phyloP scores from a whole-genome alignment of 1,140 invertebrate species.

The Heliconius eleuchia region DNA sequence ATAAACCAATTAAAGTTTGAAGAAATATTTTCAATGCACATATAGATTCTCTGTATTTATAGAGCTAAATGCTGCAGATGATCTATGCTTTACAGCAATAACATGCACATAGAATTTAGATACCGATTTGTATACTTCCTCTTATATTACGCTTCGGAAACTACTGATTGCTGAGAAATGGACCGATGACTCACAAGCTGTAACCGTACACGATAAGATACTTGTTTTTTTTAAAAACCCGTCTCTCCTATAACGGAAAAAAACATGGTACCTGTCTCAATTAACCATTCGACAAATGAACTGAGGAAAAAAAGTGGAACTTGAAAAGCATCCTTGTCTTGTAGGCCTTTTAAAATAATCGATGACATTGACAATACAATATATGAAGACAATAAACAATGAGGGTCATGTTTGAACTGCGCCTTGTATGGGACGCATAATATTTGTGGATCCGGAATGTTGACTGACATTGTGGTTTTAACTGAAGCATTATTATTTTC shows the following conservation, averaged over 20 bases:
- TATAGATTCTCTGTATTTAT: not conserved
- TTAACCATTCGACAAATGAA: constrained; percentile 31
- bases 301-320: constrained; percentile 30
- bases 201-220: constrained; percentile 14
- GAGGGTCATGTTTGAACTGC: constrained; percentile 39
- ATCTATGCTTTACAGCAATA: not conserved
- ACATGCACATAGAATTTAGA: not conserved
- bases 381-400: constrained; percentile 50
- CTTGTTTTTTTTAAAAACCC: constrained; percentile 20
- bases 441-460: constrained; percentile 7
- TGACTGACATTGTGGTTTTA: constrained; percentile 15
- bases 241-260: constrained; percentile 26
- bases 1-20: not conserved
- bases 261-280: constrained; percentile 17
- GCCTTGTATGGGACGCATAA: constrained; percentile 27
- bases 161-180: constrained; percentile 18
- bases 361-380: constrained; percentile 50
- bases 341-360: constrained; percentile 37
- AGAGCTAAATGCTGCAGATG: not conserved
- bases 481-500: not conserved
- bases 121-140: not conserved
- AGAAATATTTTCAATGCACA: not conserved
- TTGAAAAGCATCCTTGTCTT: constrained; percentile 31
- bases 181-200: constrained; percentile 28
- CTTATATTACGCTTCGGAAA: not conserved